A percentile compares a stretch with the other conserved stretches of the same genome.
phyloP scores from a whole-genome alignment of 2,797 vertebrate species.

The Galago senegalensis region DNA sequence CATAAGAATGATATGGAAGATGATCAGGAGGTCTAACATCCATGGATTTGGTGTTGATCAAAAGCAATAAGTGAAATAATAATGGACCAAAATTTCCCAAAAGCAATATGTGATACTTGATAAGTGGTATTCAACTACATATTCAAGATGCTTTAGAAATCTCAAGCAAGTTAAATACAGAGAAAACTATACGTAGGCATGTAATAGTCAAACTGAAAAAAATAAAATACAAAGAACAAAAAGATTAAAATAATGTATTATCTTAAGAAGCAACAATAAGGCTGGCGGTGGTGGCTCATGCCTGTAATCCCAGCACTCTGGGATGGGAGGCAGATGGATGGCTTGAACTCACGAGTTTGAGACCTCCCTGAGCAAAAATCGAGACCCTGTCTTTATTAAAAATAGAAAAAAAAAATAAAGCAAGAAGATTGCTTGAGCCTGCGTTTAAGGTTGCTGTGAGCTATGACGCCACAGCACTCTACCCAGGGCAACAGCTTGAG shows the following conservation, averaged over 20 bases:
- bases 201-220: background rate
- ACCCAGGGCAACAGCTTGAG: too few species aligned
- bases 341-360: too few species aligned
- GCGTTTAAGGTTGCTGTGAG: too few species aligned
- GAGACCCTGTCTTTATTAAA: too few species aligned
- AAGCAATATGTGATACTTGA: background rate
- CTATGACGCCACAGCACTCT: too few species aligned
- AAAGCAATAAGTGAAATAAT: background rate
- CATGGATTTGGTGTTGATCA: background rate
- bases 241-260: background rate
- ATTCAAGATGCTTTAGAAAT: background rate
- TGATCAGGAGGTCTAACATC: background rate
- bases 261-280: background rate
- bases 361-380: too few species aligned
- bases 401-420: too few species aligned
- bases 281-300: too few species aligned
- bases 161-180: background rate
- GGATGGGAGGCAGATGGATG: too few species aligned
- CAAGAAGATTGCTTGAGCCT: too few species aligned
- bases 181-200: background rate
- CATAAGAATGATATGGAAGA: background rate
- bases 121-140: background rate
- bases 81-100: background rate
- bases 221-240: background rate
- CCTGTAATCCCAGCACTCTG: too few species aligned